Conservation (phyloP, 2,888 invertebrate genomes). For the Brachypalpus laphriformis region DNA sequence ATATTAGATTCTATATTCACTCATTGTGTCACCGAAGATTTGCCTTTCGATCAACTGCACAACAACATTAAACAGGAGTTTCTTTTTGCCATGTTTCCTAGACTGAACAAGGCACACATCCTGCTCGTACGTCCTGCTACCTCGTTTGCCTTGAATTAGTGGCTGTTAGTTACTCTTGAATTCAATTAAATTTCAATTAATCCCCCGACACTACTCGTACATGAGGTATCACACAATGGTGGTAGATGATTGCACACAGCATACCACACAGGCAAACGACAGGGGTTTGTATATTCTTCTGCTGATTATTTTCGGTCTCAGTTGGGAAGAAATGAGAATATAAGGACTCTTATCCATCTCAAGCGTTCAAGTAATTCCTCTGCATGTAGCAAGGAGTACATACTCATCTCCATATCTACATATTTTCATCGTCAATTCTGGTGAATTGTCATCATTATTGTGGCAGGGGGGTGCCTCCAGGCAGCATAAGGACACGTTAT, state of each 20-base stretch:
- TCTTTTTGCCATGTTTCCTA: neutral
- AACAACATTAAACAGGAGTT: constrained; percentile 9
- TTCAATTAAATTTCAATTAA: constrained; percentile 72
- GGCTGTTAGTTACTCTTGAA: constrained; percentile 35
- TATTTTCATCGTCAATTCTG: neutral
- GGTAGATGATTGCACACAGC: constrained; percentile 24
- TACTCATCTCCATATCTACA: neutral
- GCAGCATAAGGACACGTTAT: neutral
- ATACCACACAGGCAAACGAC: neutral
- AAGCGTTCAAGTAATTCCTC: neutral
- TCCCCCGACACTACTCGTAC: constrained; percentile 53
- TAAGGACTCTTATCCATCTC: constrained; percentile 27
- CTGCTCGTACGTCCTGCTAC: neutral
- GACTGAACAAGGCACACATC: neutral
- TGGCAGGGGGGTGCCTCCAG: neutral
- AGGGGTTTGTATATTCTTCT: constrained; percentile 22
- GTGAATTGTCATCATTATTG: constrained; percentile 4
- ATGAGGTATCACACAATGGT: constrained; percentile 37
- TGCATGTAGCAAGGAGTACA: no score
- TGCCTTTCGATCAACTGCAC: constrained; percentile 49
- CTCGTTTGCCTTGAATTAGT: constrained; percentile 11
- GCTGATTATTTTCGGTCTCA: constrained; percentile 12
- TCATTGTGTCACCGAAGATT: constrained; percentile 58
- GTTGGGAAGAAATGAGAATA: constrained; percentile 23
- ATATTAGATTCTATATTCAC: constrained; percentile 53